Conservation (phyloP, 2,113 vertebrate genomes). For the Lipophrys pholis region DNA sequence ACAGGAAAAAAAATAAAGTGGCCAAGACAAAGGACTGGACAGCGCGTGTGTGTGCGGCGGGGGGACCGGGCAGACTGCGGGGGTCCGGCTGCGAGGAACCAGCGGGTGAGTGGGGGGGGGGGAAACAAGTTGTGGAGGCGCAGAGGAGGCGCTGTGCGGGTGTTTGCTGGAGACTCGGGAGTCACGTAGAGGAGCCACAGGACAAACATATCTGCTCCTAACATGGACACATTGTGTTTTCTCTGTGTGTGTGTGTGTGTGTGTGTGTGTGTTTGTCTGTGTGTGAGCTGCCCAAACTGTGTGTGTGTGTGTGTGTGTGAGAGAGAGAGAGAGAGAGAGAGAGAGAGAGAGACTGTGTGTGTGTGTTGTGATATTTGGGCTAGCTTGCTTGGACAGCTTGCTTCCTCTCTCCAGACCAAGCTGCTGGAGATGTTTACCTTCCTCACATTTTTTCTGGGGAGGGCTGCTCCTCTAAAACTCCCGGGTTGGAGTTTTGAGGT, state of each 20-base stretch:
- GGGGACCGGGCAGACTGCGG: background rate
- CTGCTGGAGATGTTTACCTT: slow-evolving; percentile 73
- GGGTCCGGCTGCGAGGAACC: background rate
- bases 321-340: too few species aligned
- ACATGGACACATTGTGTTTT: background rate
- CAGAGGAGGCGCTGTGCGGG: slow-evolving; percentile 58
- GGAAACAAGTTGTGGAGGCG: slow-evolving; percentile 42
- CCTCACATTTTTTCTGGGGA: slow-evolving; percentile 34
- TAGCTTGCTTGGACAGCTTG: slow-evolving; percentile 70
- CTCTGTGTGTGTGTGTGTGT: background rate
- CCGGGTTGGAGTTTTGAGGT: background rate
- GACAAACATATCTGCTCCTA: slow-evolving; percentile 26
- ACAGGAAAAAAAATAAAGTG: slow-evolving; percentile 76
- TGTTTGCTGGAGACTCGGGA: slow-evolving; percentile 61
- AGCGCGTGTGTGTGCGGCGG: slow-evolving; percentile 22
- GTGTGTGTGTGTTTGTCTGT: background rate
- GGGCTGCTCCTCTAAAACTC: slow-evolving; percentile 22
- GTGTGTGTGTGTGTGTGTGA: slow-evolving; percentile 33
- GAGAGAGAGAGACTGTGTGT: slow-evolving; percentile 7
- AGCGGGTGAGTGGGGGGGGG: slow-evolving; percentile 49
- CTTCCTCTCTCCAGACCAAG: slow-evolving; percentile 65
- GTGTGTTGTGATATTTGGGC: slow-evolving; percentile 51
- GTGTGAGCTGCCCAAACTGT: background rate
- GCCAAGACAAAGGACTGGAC: slow-evolving; percentile 78
- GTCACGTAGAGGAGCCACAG: slow-evolving; percentile 57